Base-by-base conservation (phyloP, 2,797 vertebrate genomes). In the Callimico goeldii region DNA sequence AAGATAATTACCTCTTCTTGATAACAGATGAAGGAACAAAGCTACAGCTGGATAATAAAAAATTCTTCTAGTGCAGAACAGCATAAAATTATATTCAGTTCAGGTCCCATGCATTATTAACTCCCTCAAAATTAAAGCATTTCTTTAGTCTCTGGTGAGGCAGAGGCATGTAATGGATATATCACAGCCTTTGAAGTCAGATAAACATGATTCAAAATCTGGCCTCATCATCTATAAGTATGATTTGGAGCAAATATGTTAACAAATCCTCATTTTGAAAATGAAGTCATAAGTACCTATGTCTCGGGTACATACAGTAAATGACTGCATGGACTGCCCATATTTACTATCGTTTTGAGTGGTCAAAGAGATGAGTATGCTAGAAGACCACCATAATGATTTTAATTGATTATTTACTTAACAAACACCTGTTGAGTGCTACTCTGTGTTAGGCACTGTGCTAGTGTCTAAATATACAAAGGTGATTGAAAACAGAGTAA, bases 71-170 rank as follows among this genome's bases (percentile, higher is more conserved):
- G 94, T 94, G 89, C 95, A 96, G 95, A 97, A 67, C 82, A 24
- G 94, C 97, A 96, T 93, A 95, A 96, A 97, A 97, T 97, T 91
- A 96, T 96, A 96, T 93, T 95, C 96, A 96, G 57, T 97, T 94
- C 94, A 86, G 84, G 57, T 72, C 83, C 94, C 84, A 97, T 97
- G 97, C 94, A 97, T 97, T 98, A 97, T 96, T 97, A 98, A 97
- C 89, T 97, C 95, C 94, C 80, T 96, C 50, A 90, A 97, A 98
- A 97, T 97, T 95, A 97, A 86, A 98, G 96, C 95, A 90, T 95
- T 96, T 90, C 95, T 97, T 91, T 89, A 85, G 94, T 95, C 90
- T 95, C 91, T 14, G 84, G 91, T 1, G 2, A 95, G 80, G 70
- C 88, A 80, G 77, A 93, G n/a, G 46, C 80, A 7, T 39, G 55